Evolutionary conservation across 2,888 invertebrate species (phyloP).

Genomic region (Trichogramma evanescens): DNA sequence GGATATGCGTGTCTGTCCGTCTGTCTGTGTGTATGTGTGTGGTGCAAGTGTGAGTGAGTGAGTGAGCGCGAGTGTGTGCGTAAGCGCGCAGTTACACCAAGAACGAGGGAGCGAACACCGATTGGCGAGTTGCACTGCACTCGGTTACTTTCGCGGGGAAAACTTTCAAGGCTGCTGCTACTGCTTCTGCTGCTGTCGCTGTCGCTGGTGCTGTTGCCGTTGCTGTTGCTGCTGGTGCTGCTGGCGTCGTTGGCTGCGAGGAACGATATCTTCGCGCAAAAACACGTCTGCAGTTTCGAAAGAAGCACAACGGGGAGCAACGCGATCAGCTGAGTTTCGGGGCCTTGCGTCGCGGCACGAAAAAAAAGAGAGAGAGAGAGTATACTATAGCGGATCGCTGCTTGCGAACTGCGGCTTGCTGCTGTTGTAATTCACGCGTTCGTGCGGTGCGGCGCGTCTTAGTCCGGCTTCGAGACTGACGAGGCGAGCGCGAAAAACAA

Average conservation of each 20-base stretch:
- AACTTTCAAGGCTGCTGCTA: constrained; percentile 13
- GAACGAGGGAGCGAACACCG: neutral
- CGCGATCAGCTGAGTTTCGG: neutral
- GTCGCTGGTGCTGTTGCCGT: too few species aligned
- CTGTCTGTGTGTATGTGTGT: too few species aligned
- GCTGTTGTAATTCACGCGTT: too few species aligned
- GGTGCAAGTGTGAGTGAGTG: too few species aligned
- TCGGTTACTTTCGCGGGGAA: constrained; percentile 14
- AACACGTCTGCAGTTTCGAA: neutral
- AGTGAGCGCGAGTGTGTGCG: neutral
- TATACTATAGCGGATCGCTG: neutral
- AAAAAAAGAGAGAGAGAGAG: neutral
- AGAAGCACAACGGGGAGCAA: neutral
- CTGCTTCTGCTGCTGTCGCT: too few species aligned
- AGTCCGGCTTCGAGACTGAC: constrained; percentile 10
- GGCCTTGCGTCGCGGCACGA: neutral
- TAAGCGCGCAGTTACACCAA: neutral
- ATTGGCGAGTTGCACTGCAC: too few species aligned
- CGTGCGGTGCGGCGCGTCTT: constrained; percentile 4
- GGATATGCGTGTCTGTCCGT: too few species aligned
- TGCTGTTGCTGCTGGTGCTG: neutral
- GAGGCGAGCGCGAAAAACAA: too few species aligned
- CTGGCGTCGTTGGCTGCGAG: neutral
- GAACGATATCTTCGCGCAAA: neutral
- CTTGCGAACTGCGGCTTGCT: neutral